These are phyloP conservation scores for Scalopus aquaticus DNA, from an alignment of 2,113 vertebrate species.

Conservation along the genomic window DNA sequence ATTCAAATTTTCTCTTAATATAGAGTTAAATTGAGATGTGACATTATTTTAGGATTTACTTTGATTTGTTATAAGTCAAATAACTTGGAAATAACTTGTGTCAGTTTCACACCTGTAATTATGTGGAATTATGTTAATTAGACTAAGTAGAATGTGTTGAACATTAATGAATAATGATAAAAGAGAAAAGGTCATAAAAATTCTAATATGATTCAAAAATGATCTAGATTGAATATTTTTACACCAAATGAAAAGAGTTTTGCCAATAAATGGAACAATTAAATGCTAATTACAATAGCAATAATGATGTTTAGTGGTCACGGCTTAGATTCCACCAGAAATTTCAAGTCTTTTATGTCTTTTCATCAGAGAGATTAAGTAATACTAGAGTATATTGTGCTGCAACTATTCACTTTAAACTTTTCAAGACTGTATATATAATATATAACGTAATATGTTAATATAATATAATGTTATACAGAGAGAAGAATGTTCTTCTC, in stretches of 20 bases:
- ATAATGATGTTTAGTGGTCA: not conserved
- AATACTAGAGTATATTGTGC: not conserved
- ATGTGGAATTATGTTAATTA: constrained; percentile 73
- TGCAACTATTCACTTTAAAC: not conserved
- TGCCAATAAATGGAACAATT: constrained; percentile 35
- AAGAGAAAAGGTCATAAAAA: constrained; percentile 49
- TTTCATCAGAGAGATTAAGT: not conserved
- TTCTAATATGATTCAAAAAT: constrained; percentile 34
- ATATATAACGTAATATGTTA: no score
- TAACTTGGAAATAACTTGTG: constrained; percentile 62
- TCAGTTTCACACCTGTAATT: constrained; percentile 65
- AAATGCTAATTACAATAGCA: constrained; percentile 52
- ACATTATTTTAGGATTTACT: constrained; percentile 54
- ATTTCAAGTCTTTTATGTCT: not conserved
- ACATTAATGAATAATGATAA: constrained; percentile 64
- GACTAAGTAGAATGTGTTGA: constrained; percentile 60
- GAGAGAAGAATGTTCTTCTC: not conserved
- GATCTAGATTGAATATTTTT: constrained; percentile 51
- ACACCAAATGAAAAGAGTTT: constrained; percentile 25
- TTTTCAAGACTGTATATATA: not conserved
- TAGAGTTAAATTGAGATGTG: constrained; percentile 56
- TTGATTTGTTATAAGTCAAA: constrained; percentile 69
- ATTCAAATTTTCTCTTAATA: not conserved
- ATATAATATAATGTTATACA: no score
- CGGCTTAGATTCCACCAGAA: not conserved